phyloP scores from a whole-genome alignment of 2,888 invertebrate genomes.

The Athalia circularis region DNA sequence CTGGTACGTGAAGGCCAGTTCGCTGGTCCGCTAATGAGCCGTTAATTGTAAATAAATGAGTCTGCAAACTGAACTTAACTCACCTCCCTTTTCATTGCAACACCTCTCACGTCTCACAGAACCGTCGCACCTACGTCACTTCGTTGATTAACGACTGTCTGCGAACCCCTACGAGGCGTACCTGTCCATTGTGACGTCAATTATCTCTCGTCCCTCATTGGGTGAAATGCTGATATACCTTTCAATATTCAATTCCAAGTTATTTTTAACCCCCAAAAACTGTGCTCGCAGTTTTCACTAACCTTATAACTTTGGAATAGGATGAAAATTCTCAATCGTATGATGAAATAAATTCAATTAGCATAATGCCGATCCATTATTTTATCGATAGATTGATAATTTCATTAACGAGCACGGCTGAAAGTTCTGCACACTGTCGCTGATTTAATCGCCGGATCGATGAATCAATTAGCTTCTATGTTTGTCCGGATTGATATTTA shows the following conservation, averaged over 20 bases:
- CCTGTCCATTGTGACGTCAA: background rate
- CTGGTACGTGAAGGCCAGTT: background rate
- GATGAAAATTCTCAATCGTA: too few species aligned
- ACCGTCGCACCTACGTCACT: background rate
- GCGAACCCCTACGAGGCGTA: too few species aligned
- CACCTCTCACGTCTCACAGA: background rate
- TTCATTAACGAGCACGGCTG: background rate
- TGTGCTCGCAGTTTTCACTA: too few species aligned
- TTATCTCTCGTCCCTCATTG: background rate
- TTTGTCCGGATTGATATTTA: background rate
- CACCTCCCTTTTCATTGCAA: background rate
- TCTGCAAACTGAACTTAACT: background rate
- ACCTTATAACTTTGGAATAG: too few species aligned
- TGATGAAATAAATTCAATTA: too few species aligned
- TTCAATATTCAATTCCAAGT: background rate
- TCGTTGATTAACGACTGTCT: background rate
- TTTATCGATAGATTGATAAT: background rate
- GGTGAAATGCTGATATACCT: background rate
- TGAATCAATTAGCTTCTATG: constrained; percentile 9
- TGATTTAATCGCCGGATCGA: background rate
- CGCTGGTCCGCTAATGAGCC: constrained; percentile 2
- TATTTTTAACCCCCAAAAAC: background rate
- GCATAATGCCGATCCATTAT: too few species aligned
- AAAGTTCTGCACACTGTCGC: too few species aligned
- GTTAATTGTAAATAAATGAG: constrained; percentile 30